Evolutionary conservation across 2,888 invertebrate species (phyloP).

Genomic region (Creontiades dilutus): DNA sequence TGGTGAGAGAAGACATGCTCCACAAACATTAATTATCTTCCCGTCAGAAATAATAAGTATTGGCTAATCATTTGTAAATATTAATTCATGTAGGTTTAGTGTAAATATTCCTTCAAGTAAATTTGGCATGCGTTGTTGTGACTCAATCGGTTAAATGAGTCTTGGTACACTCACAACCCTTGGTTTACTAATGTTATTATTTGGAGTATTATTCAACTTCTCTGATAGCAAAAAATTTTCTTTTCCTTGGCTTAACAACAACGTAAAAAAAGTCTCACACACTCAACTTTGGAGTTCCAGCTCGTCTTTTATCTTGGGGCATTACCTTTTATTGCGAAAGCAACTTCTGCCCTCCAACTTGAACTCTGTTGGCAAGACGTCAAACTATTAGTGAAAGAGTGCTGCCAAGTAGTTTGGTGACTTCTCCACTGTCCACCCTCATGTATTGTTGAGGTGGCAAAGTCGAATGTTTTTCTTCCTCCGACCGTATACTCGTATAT

Average conservation of each 20-base stretch:
- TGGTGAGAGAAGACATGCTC: too few relatives aligned
- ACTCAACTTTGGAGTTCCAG: background rate
- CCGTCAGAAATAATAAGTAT: too few relatives aligned
- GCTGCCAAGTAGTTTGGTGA: slow-evolving; percentile 50
- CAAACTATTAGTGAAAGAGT: slow-evolving; percentile 55
- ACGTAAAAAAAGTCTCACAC: background rate
- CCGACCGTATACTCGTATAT: background rate
- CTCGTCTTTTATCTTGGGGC: slow-evolving; percentile 21
- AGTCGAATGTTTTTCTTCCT: slow-evolving; percentile 4
- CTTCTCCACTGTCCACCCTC: slow-evolving; percentile 23
- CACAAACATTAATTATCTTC: too few relatives aligned
- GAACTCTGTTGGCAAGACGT: slow-evolving; percentile 59
- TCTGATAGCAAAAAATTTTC: background rate
- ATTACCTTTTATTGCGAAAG: slow-evolving; percentile 45
- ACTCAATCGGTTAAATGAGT: too few relatives aligned
- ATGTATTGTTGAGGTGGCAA: slow-evolving; percentile 50
- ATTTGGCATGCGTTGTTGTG: too few relatives aligned
- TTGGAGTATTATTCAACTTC: too few relatives aligned
- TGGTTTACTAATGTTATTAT: too few relatives aligned
- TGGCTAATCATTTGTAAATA: too few relatives aligned
- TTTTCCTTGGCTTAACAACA: background rate
- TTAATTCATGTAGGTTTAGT: too few relatives aligned
- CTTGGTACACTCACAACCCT: too few relatives aligned
- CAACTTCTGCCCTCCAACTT: slow-evolving; percentile 43
- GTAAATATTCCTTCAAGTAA: too few relatives aligned